Percentiles rank a stretch among this genome's conserved stretches.
These are phyloP conservation scores for Tanypteryx hageni DNA, from an alignment of 2,888 invertebrate genomes.

Conservation along the genomic window DNA sequence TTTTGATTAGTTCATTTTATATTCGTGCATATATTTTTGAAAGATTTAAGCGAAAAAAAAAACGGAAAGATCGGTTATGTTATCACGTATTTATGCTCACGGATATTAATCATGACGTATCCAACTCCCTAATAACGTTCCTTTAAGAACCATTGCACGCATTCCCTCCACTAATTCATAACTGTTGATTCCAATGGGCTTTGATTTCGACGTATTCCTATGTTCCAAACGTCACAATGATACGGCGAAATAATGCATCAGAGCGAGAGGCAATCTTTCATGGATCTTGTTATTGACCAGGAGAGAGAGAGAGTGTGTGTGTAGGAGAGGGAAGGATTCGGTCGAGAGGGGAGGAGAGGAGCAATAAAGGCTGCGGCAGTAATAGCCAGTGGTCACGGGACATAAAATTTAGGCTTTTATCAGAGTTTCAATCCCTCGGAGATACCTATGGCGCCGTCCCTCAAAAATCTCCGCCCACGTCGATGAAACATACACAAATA, in stretches of 20 bases:
- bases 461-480: conserved; percentile 15
- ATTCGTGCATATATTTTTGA: too few species aligned
- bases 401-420: conserved; percentile 32
- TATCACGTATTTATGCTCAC: too few species aligned
- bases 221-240: conserved; percentile 19
- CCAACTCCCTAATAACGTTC: too few species aligned
- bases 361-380: conserved; percentile 3
- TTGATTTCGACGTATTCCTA: not conserved
- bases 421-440: conserved; percentile 27
- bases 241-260: conserved; percentile 25
- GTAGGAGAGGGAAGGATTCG: not conserved
- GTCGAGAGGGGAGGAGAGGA: not conserved
- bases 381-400: conserved; percentile 28
- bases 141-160: too few species aligned
- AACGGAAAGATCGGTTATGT: too few species aligned
- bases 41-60: too few species aligned
- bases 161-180: not conserved
- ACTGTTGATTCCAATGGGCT: not conserved
- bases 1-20: too few species aligned
- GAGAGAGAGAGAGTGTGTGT: too few species aligned
- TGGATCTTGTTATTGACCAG: not conserved
- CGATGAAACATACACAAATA: conserved; percentile 9
- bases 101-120: too few species aligned
- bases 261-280: conserved; percentile 17
- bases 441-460: not conserved